Conservation (phyloP, 2,797 vertebrate species). For the Lacerta bilineata region DNA sequence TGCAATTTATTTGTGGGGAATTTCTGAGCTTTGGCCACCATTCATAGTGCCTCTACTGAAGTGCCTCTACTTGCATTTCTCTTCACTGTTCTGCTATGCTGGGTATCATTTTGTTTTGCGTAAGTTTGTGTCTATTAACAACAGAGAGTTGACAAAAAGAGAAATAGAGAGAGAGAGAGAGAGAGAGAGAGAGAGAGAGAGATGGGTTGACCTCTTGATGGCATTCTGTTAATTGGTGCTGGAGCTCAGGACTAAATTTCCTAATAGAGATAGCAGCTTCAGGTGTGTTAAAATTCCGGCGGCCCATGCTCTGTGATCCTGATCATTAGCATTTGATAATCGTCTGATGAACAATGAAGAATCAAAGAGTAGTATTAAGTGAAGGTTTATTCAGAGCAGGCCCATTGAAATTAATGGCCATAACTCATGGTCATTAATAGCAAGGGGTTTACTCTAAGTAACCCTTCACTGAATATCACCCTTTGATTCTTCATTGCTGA, state of each 20-base stretch:
- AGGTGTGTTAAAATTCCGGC: no score
- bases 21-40: background rate
- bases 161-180: background rate
- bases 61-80: background rate
- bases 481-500: background rate
- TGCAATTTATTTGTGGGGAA: background rate
- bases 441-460: no score
- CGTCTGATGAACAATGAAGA: no score
- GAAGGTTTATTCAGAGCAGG: no score
- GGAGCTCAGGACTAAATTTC: background rate
- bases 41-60: background rate
- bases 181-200: background rate
- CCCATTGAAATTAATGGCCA: no score
- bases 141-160: background rate
- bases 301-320: no score
- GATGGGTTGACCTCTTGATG: background rate
- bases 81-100: background rate
- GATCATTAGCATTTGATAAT: no score
- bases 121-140: background rate
- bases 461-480: background rate
- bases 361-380: no score
- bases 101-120: background rate
- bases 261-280: no score
- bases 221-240: background rate
- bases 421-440: no score